phyloP scores from a whole-genome alignment of 2,888 invertebrate species.

The Melanostoma mellinum region DNA sequence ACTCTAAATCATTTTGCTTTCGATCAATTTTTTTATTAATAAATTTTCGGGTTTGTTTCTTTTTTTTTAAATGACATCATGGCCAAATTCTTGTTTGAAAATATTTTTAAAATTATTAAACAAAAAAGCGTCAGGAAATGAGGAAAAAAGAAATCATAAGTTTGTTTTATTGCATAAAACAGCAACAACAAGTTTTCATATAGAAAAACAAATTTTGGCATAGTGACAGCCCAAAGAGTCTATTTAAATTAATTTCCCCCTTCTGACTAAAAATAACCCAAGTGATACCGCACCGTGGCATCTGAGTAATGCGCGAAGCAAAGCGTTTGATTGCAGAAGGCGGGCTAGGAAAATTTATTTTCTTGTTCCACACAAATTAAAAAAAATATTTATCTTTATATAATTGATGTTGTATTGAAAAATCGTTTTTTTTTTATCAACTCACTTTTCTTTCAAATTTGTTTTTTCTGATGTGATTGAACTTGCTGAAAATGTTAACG shows the following conservation, averaged over 20 bases:
- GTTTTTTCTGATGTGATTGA: conserved; percentile 52
- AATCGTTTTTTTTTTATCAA: conserved; percentile 36
- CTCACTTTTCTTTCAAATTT: conserved; percentile 61
- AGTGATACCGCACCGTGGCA: conserved; percentile 63
- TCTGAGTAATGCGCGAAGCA: conserved; percentile 66
- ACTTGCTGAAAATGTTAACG: conserved; percentile 31
- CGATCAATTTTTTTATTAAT: background rate
- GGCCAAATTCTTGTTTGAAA: conserved; percentile 48
- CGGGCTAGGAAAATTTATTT: conserved; percentile 14
- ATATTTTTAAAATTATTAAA: conserved; percentile 46
- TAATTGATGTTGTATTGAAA: conserved; percentile 50
- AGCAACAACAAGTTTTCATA: conserved; percentile 1
- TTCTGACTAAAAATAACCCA: conserved; percentile 62
- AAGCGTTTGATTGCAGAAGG: conserved; percentile 48
- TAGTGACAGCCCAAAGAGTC: conserved; percentile 53
- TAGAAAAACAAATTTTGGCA: conserved; percentile 55
- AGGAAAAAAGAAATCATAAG: conserved; percentile 6
- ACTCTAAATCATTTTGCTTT: background rate
- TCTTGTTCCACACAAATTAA: conserved; percentile 1
- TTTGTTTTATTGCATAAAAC: conserved; percentile 11
- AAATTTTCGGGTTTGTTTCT: conserved; percentile 8
- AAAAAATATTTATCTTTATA: conserved; percentile 41
- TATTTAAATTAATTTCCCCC: conserved; percentile 66
- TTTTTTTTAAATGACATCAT: conserved; percentile 56
- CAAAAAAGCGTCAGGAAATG: conserved; percentile 31